Conservation (phyloP, 1,140 invertebrate genomes). For the Drosophila chauvacae region DNA sequence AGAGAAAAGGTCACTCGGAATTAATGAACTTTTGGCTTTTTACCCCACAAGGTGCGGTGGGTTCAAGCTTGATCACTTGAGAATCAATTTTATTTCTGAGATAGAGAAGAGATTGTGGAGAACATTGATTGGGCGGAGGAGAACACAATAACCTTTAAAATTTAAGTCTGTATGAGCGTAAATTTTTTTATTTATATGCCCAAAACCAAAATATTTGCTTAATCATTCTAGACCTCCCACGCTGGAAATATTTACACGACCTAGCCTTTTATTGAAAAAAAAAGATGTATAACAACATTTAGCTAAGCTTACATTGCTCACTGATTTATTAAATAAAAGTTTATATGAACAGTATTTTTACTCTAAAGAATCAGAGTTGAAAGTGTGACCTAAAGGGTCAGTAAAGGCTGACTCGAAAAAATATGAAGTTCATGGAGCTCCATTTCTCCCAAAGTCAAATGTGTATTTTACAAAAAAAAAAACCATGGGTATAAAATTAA, state of each 20-base stretch:
- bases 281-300: background rate
- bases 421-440: too few species aligned
- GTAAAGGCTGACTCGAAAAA: conserved; percentile 3
- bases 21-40: conserved; percentile 61
- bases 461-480: too few species aligned
- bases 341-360: background rate
- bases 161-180: background rate
- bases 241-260: background rate
- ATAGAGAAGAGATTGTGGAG: background rate
- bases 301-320: background rate
- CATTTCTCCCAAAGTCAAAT: too few species aligned
- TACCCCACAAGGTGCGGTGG: conserved; percentile 32
- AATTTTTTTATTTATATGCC: background rate
- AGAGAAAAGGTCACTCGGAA: conserved; percentile 54
- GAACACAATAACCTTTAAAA: background rate
- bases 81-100: conserved; percentile 1
- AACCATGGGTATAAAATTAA: too few species aligned
- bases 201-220: background rate
- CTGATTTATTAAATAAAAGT: background rate
- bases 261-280: background rate
- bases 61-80: conserved; percentile 31
- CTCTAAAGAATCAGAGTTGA: conserved; percentile 4
- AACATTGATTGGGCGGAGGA: conserved; percentile 9
- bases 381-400: conserved; percentile 58
- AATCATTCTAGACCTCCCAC: conserved; percentile 30